These are phyloP conservation scores for Talpa occidentalis DNA, from an alignment of 2,113 vertebrate genomes.

Conservation along the genomic window DNA sequence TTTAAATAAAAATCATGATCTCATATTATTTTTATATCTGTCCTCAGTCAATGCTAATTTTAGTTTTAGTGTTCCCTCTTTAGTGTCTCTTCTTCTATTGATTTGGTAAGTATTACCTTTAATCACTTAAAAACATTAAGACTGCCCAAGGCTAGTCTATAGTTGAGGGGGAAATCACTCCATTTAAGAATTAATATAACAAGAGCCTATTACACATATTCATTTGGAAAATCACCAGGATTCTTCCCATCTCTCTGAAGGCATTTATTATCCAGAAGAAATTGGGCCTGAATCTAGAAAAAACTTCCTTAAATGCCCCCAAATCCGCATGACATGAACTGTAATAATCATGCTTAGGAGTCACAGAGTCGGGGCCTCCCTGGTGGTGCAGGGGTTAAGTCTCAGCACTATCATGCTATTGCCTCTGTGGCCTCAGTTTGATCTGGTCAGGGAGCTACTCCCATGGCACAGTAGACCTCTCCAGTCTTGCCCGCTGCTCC, in stretches of 20 bases:
- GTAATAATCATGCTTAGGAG: slow-evolving; percentile 8
- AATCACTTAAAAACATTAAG: slow-evolving; percentile 74
- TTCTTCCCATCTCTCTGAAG: slow-evolving; percentile 60
- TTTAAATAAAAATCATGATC: slow-evolving; percentile 54
- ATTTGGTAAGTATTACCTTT: slow-evolving; percentile 70
- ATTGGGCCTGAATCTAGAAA: slow-evolving; percentile 65
- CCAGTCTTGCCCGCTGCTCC: no score
- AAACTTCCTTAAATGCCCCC: slow-evolving; percentile 41
- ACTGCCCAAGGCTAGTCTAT: slow-evolving; percentile 43
- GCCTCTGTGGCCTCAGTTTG: no score
- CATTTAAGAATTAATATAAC: slow-evolving; percentile 76
- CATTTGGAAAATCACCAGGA: slow-evolving; percentile 59
- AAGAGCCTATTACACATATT: slow-evolving; percentile 63
- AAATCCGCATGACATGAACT: not conserved
- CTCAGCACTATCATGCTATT: no score
- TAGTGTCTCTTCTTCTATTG: slow-evolving; percentile 51
- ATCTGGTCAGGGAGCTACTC: no score
- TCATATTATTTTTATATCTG: slow-evolving; percentile 58
- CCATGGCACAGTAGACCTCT: no score
- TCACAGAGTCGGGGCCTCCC: not conserved
- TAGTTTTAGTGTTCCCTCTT: slow-evolving; percentile 59
- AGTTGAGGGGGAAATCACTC: slow-evolving; percentile 57
- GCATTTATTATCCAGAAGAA: slow-evolving; percentile 62
- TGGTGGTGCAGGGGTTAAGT: not conserved
- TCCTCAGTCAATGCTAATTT: slow-evolving; percentile 70